Evolutionary conservation across 2,113 vertebrate species (phyloP), one percentile per base, ranked within the genome.

Genomic region (Ophthalmolycus amberensis): DNA sequence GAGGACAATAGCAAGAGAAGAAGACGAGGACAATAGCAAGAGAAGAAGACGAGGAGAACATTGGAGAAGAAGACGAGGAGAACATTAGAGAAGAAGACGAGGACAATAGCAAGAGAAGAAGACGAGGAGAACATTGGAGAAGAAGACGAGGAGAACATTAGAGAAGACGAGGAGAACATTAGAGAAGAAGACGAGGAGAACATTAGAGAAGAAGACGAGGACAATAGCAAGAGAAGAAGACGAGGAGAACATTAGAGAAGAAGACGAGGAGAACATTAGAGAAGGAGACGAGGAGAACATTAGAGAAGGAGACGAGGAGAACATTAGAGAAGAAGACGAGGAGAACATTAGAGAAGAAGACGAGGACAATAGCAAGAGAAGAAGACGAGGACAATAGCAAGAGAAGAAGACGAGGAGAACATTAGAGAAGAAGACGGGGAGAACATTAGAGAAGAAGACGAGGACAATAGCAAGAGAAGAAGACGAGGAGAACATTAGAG

Each of bases 221-320:
- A 71, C 27, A 68, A 62, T 40, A 5, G 11, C n/a, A 0, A 18
- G 20, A 44, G 10, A 56, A 4, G n/a, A 0, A 42, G 34, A 52
- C 11, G 14, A 14, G 4, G 32, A 22, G 12, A 48, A 14, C 2
- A n/a, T n/a, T n/a, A 48, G 9, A 16, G 5, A 65, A 15, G 32
- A 34, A 34, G 32, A 29, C 29, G 29, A 29, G 29, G 29, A 29
- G 2, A 29, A 29, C 29, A 29, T n/a, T n/a, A n/a, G 29, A 29
- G 89, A 20, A 58, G 75, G 75, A 77, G 50, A 58, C 27, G 12
- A 66, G 9, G 15, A 71, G 34, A 68, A 62, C 48, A 10, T n/a
- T n/a, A n/a, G 20, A 44, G 10, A 56, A 4, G n/a, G 0, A 42
- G 34, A 52, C 11, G 14, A 14, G 4, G 32, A 22, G 12, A 48